Evolutionary conservation across 2,888 invertebrate species (phyloP), one percentile per base, ranked within the genome.

Genomic region (Cerastoderma edule): DNA sequence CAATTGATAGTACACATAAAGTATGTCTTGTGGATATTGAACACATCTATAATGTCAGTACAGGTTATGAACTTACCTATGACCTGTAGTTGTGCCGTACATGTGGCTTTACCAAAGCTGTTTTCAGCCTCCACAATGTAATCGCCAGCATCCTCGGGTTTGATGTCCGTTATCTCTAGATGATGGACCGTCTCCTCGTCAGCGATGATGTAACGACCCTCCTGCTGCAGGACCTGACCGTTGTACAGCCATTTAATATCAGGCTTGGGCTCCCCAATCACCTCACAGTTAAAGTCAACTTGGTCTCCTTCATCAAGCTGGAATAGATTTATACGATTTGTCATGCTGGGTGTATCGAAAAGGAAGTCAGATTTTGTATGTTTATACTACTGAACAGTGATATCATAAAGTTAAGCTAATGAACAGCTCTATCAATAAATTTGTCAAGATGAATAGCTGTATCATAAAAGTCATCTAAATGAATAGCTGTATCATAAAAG

Each of bases 51-150:
- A n/a, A n/a, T n/a, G n/a, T n/a, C n/a, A n/a, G n/a, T n/a, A n/a
- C n/a, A n/a, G n/a, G n/a, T n/a, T n/a, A n/a, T n/a, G n/a, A n/a
- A 35, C 77, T 77, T 76, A 88, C 88, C 84, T 75, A 75, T 75
- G 35, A 92, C 87, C 35, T 85, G 76, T 19, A 91, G 80, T 24
- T 88, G 84, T 44, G 89, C 89, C 66, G 93, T 91, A 82, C 92
- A 92, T 30, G 91, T 89, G 35, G 95, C 95, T 84, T 96, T 95
- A 2, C 96, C 96, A 33, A 94, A 93, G 22, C 93, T 89, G 90
- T 96, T 96, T 0, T 94, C 94, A 0, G 96, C 96, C 90, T 95
- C 96, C 3, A 95, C 96, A 1, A 95, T 95, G 89, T 96, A 96
- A 66, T 95, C 95, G 19, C 96, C 96, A 86, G 95, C 95, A 90